phyloP scores from a whole-genome alignment of 2,888 invertebrate genomes.

The Pycnomerus fuliginosus region DNA sequence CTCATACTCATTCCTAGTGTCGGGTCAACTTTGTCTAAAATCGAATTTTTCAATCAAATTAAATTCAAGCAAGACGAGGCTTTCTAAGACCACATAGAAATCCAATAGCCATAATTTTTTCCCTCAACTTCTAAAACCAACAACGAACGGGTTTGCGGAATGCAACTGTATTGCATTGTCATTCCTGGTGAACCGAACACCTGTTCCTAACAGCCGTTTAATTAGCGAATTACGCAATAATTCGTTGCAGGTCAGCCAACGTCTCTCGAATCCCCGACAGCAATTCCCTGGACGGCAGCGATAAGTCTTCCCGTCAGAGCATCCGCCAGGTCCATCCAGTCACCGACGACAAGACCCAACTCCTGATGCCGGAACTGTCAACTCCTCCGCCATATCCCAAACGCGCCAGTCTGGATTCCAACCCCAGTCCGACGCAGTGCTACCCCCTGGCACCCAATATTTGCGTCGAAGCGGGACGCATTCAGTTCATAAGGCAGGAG shows the following conservation, averaged over 20 bases:
- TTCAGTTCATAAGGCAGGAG: conserved; percentile 68
- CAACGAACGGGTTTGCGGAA: conserved; percentile 11
- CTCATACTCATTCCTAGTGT: too few species aligned
- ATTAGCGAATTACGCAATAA: conserved; percentile 13
- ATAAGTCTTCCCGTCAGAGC: conserved; percentile 27
- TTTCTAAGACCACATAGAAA: too few species aligned
- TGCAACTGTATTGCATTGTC: conserved; percentile 12
- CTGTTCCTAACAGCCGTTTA: conserved; percentile 11
- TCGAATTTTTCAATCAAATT: too few species aligned
- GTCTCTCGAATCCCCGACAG: conserved; percentile 38
- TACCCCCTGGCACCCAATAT: conserved; percentile 69
- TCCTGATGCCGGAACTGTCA: conserved; percentile 47
- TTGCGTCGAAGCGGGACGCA: conserved; percentile 70
- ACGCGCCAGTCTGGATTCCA: conserved; percentile 41
- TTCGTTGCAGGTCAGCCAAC: conserved; percentile 39
- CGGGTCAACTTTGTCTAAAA: too few species aligned
- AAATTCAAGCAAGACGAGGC: too few species aligned
- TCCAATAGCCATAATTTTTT: too few species aligned
- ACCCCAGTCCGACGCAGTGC: conserved; percentile 46
- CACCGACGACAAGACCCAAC: conserved; percentile 60
- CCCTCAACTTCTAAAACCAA: too few species aligned
- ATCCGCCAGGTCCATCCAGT: conserved; percentile 62
- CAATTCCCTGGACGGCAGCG: conserved; percentile 33
- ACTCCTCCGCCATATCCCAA: conserved; percentile 42
- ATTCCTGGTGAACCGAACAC: conserved; percentile 9